Base-by-base conservation (phyloP, 2,113 vertebrate species). In the Ophthalmolycus amberensis region DNA sequence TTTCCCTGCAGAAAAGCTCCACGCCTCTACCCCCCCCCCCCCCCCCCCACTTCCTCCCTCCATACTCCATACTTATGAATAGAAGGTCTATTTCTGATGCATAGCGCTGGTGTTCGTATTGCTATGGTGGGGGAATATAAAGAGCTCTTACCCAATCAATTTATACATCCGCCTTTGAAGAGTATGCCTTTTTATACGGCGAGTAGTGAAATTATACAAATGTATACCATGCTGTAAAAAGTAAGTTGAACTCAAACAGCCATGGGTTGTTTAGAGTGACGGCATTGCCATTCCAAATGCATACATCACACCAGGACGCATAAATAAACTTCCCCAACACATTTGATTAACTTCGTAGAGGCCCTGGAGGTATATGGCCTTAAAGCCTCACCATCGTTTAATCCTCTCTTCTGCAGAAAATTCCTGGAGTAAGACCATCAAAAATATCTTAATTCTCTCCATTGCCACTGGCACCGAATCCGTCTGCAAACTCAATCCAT, bases 31-130 rank as follows among this genome's bases (percentile, higher is more conserved):
- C 34, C 59, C 20, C 29, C 44, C 48, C n/a, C 46, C 65, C 18
- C 38, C 44, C 25, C 50, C 38, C 63, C 37, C 71, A 37, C 68
- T 54, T 81, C 75, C 72, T 80, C 83, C 76, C 64, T 78, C 85
- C 83, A 86, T 89, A 89, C 64, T 78, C 85, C 83, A 86, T 89
- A 89, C 84, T 79, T 84, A 77, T 90, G 84, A 87, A 94, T 91
- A 91, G 82, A 88, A 89, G 71, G 86, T 90, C 89, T 93, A 93
- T 93, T 93, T 94, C 87, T 89, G 91, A 90, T 90, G 89, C 89
- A 86, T 75, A 79, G 86, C 72, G 5, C 67, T 83, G 70, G 73
- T 90, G 84, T 91, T 93, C 82, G 69, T 77, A 82, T 89, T 91
- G 85, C 83, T 77, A 64, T 84, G 82, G 87, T 69, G 70, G 72